Base-by-base conservation (phyloP, 2,113 vertebrate species). In the Plectropomus leopardus region DNA sequence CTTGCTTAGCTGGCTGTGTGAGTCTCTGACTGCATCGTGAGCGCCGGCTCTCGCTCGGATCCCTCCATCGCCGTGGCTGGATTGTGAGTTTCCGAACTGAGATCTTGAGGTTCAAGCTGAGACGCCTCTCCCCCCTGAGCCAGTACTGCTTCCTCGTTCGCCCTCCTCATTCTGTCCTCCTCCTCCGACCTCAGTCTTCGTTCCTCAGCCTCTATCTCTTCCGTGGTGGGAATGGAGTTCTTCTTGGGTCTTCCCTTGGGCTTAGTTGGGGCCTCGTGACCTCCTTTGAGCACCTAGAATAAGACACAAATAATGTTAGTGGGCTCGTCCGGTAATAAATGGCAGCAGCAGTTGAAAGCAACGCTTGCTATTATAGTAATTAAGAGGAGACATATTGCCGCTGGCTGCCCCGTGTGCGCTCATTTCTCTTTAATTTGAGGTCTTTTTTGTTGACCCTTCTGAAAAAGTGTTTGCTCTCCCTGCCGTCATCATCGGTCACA, bases 211-310 rank as follows among this genome's bases (percentile, higher is more conserved):
- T 99, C 98, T 0, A 99, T 98, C 82, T 99, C 97, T 91, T 99
- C 98, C 0, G 97, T 99, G 6, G 97, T 97, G 86, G 98, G 98
- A 85, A 99, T 99, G 67, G 98, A 99, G 93, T 99, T 99, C 92
- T 99, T 99, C 94, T 99, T 99, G 24, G 98, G 98, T 51, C 98
- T 94, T 16, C 98, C 98, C 94, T 99, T 99, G 90, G 98, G 98
- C 86, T 99, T 99, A 0, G 98, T 99, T 17, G 98, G 98, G 40
- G 98, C 98, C 91, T 99, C 98, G 23, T 99, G 97, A 54, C 98
- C 98, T 81, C 98, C 98, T 94, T 99, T 99, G 63, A 99, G 94
- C 82, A 99, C 98, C 98, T 99, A 87, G 0, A 66, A 72, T 32
- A 76, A 89, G 68, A 90, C 85, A 88, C 21, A 80, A 65, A 82